These are phyloP conservation scores for Thysanoteuthis rhombus DNA, from an alignment of 2,888 invertebrate species.

Conservation along the genomic window DNA sequence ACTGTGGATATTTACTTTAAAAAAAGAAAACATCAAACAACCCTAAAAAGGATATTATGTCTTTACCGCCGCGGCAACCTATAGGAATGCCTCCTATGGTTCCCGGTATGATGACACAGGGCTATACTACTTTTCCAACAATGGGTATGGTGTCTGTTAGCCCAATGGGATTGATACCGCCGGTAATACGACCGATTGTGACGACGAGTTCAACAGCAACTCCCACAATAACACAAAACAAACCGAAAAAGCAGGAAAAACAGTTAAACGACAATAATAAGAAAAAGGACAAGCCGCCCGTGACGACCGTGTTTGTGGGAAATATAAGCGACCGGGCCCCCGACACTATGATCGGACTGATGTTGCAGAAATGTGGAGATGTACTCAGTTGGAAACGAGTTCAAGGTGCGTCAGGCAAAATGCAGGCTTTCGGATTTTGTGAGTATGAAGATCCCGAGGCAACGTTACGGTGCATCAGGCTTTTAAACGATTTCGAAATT, in stretches of 20 bases:
- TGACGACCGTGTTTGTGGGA: constrained; percentile 96
- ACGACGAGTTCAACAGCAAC: constrained; percentile 39
- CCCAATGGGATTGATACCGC: constrained; percentile 18
- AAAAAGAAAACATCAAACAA: not conserved
- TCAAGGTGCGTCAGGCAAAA: constrained; percentile 76
- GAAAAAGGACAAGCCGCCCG: constrained; percentile 75
- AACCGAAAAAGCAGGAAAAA: constrained; percentile 59
- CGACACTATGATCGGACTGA: constrained; percentile 91
- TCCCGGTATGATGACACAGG: constrained; percentile 70
- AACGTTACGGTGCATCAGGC: constrained; percentile 87
- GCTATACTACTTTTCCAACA: constrained; percentile 56
- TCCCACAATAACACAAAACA: constrained; percentile 41
- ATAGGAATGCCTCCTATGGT: constrained; percentile 76
- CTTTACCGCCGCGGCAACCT: constrained; percentile 87
- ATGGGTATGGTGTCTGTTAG: constrained; percentile 52
- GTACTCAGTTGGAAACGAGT: constrained; percentile 98
- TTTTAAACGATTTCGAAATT: constrained; percentile 91
- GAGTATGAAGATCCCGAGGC: constrained; percentile 96
- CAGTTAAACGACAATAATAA: constrained; percentile 57
- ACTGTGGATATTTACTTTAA: not conserved
- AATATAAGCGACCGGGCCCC: constrained; percentile 95
- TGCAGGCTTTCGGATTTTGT: constrained; percentile 93
- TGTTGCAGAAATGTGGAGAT: constrained; percentile 90
- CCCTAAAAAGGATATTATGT: constrained; percentile 73
- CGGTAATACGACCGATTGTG: constrained; percentile 57